These are phyloP conservation scores for Philopedon plagiatum DNA, from an alignment of 2,888 invertebrate species.

Conservation along the genomic window DNA sequence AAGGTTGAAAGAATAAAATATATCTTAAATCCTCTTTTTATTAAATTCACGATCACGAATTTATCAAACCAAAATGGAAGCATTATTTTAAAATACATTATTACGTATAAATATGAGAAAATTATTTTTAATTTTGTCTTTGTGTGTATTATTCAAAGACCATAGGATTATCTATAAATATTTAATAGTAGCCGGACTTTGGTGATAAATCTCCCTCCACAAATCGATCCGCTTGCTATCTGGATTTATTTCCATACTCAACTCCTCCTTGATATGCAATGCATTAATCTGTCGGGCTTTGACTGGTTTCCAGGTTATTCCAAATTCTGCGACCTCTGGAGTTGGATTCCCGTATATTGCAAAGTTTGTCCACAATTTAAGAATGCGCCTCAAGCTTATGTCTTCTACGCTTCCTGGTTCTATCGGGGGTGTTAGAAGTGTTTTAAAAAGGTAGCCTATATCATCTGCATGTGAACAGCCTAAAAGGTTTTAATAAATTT, in stretches of 20 bases:
- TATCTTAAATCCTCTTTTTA: too few species aligned
- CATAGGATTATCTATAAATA: constrained; percentile 45
- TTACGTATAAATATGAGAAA: too few species aligned
- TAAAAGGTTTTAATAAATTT: too few species aligned
- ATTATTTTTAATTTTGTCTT: too few species aligned
- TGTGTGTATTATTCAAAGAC: too few species aligned
- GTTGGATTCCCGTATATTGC: constrained; percentile 58
- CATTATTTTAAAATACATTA: too few species aligned
- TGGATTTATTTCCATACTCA: constrained; percentile 56
- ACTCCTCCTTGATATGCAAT: constrained; percentile 59
- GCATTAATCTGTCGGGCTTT: constrained; percentile 54
- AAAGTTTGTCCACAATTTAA: constrained; percentile 61
- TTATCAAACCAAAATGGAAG: too few species aligned
- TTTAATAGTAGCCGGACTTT: constrained; percentile 28
- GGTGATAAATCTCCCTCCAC: constrained; percentile 56
- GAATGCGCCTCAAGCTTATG: constrained; percentile 53
- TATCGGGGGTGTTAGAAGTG: constrained; percentile 47
- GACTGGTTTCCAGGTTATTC: constrained; percentile 58
- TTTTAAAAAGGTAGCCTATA: constrained; percentile 58
- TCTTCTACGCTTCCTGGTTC: constrained; percentile 57
- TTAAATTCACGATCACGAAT: too few species aligned
- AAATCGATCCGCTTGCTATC: constrained; percentile 59
- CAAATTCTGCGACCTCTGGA: constrained; percentile 46
- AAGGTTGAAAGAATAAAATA: too few species aligned
- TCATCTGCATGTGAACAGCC: constrained; percentile 57